Evolutionary conservation across 2,113 vertebrate genomes (phyloP).

Genomic region (Megaceryle maxima): DNA sequence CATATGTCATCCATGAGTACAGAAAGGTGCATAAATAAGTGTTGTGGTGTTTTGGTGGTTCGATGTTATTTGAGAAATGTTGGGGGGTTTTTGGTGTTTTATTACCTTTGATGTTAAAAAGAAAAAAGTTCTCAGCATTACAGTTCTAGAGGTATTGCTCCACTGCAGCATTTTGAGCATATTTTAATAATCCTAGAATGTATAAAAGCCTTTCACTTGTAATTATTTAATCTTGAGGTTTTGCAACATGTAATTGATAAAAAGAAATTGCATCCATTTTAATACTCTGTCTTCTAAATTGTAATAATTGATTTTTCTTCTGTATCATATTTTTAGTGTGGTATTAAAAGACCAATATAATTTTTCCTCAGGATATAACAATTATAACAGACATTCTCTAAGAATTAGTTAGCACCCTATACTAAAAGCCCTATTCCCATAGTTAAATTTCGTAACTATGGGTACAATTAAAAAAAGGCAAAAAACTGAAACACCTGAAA

Average conservation of each 20-base stretch:
- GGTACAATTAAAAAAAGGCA: no score
- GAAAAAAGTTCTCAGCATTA: background rate
- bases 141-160: background rate
- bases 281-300: background rate
- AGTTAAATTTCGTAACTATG: background rate
- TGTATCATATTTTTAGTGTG: background rate
- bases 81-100: fast-evolving
- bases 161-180: background rate
- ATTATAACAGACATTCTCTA: background rate
- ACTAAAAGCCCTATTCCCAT: background rate
- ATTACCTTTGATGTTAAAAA: background rate
- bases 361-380: background rate
- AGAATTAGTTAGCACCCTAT: background rate
- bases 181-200: background rate
- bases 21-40: background rate
- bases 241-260: background rate
- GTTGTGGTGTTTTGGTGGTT: background rate
- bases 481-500: background rate
- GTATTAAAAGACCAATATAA: background rate
- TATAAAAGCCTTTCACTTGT: background rate
- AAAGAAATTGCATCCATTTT: background rate
- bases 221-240: background rate
- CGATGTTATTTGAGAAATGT: background rate
- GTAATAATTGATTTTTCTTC: background rate
- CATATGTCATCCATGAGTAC: background rate